Conservation (phyloP, 2,888 invertebrate species). For the Anthophora plumipes region DNA sequence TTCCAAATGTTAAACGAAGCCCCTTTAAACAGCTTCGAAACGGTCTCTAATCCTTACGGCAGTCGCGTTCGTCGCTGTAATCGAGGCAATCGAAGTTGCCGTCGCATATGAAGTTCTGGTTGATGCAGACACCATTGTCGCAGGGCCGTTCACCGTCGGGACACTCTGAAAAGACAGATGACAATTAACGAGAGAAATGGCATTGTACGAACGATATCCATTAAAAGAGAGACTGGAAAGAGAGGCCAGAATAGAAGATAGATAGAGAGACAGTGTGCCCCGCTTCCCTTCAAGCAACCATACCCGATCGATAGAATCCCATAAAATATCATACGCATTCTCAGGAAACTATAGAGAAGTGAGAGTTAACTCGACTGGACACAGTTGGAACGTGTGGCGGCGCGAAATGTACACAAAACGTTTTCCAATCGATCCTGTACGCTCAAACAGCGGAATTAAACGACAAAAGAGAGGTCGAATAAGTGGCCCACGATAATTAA, state of each 20-base stretch:
- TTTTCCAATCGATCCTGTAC: constrained; percentile 25
- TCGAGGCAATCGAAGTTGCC: constrained; percentile 86
- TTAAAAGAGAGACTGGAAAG: constrained; percentile 10
- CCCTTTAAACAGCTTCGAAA: neutral
- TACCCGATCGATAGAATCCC: neutral
- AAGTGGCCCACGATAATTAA: constrained; percentile 62
- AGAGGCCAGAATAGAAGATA: neutral
- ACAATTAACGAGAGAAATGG: constrained; percentile 13
- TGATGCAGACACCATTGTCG: constrained; percentile 87
- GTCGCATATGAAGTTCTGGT: constrained; percentile 87
- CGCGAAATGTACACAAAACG: neutral
- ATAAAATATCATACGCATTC: neutral
- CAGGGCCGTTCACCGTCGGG: constrained; percentile 86
- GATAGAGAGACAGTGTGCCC: constrained; percentile 1
- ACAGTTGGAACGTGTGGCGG: neutral
- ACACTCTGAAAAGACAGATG: constrained; percentile 78
- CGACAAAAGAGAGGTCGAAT: constrained; percentile 46
- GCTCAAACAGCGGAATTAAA: constrained; percentile 43
- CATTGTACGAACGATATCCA: neutral
- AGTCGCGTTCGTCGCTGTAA: constrained; percentile 88
- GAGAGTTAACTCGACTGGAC: constrained; percentile 3
- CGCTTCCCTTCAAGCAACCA: neutral
- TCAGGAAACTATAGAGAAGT: neutral
- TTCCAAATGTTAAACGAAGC: no score
- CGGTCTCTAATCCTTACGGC: constrained; percentile 84